Percentiles rank a stretch among this genome's conserved stretches.
Evolutionary conservation across 1,140 invertebrate genomes (phyloP).

Genomic region (Doryteuthis pealeii): DNA sequence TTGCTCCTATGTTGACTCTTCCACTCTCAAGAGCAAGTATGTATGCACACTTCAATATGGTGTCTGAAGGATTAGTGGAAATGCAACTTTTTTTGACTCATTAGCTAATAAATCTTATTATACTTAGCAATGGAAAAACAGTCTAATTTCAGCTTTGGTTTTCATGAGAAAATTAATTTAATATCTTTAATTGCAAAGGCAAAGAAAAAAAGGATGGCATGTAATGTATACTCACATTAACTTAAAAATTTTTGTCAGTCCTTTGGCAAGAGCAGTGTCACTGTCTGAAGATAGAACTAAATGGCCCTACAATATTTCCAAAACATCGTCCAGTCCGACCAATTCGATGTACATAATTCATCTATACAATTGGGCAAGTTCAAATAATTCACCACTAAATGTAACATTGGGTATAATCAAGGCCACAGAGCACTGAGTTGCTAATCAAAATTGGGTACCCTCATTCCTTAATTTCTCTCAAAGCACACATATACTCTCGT

Average conservation of each 20-base stretch:
- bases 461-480: slow-evolving; percentile 74
- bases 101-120: too few species aligned
- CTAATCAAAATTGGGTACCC: slow-evolving; percentile 74
- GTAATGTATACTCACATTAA: slow-evolving; percentile 55
- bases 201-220: slow-evolving; percentile 15
- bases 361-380: slow-evolving; percentile 83
- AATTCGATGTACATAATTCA: slow-evolving; percentile 93
- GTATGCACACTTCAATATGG: too few species aligned
- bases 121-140: too few species aligned
- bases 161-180: too few species aligned
- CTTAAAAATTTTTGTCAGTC: slow-evolving; percentile 73
- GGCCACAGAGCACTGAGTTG: slow-evolving; percentile 90
- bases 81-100: too few species aligned
- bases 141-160: too few species aligned
- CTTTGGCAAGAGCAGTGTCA: slow-evolving; percentile 68
- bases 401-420: slow-evolving; percentile 79
- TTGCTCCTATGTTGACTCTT: too few species aligned
- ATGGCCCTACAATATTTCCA: slow-evolving; percentile 86
- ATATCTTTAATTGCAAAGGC: too few species aligned
- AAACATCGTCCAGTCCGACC: slow-evolving; percentile 90
- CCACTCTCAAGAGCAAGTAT: too few species aligned
- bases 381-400: slow-evolving; percentile 90
- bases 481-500: slow-evolving; percentile 83
- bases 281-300: slow-evolving; percentile 73
- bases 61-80: too few species aligned